Conservation (phyloP, 1,140 invertebrate genomes). For the Drosophila paulistorum region DNA sequence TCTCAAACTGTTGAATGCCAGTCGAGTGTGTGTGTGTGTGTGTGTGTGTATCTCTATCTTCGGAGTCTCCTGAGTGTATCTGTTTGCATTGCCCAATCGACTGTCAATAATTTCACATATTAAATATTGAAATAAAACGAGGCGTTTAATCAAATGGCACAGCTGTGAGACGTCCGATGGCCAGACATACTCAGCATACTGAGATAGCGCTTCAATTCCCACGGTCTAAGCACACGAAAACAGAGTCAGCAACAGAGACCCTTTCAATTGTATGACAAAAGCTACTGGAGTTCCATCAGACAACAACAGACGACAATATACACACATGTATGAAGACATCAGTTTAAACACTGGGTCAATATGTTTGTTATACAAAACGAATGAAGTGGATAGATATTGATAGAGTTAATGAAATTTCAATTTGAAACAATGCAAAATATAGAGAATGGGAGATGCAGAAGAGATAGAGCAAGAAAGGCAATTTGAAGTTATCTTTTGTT, state of each 20-base stretch:
- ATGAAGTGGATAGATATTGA: not conserved
- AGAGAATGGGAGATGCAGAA: not conserved
- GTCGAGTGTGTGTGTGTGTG: conserved; percentile 15
- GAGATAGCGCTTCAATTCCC: conserved; percentile 67
- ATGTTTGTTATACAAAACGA: conserved; percentile 3
- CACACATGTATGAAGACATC: conserved; percentile 58
- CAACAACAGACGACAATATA: conserved; percentile 2
- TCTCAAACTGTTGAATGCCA: conserved; percentile 16
- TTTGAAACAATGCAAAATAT: conserved; percentile 29
- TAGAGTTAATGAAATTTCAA: conserved; percentile 7
- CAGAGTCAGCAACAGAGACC: not conserved
- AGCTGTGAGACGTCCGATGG: conserved; percentile 39
- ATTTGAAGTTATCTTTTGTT: too few species aligned
- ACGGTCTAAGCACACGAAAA: conserved; percentile 48
- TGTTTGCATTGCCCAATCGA: conserved; percentile 79
- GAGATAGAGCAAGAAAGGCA: too few species aligned
- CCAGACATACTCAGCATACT: conserved; percentile 26
- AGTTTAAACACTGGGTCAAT: conserved; percentile 20
- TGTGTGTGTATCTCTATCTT: too few species aligned
- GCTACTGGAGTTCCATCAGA: conserved; percentile 13
- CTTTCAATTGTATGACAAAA: conserved; percentile 10
- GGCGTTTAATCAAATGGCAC: conserved; percentile 75
- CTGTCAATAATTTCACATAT: conserved; percentile 81
- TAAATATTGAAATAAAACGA: conserved; percentile 79
- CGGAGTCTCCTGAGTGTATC: conserved; percentile 37